Conservation (phyloP, 1,140 invertebrate species). For the Schmidtea mediterranea region DNA sequence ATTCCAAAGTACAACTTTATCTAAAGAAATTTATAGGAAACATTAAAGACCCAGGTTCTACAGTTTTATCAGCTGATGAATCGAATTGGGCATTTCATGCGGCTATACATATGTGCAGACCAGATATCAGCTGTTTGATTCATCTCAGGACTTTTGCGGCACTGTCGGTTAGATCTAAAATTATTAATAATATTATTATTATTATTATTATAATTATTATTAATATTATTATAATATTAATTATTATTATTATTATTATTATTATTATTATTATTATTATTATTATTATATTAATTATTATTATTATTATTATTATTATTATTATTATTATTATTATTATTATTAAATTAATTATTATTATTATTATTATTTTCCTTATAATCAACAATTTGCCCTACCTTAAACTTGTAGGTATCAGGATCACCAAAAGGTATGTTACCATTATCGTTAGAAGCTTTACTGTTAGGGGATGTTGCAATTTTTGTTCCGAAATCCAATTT, state of each 20-base stretch:
- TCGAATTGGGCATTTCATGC: slow-evolving; percentile 65
- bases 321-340: slow-evolving; percentile 5
- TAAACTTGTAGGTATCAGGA: slow-evolving; percentile 40
- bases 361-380: too few species aligned
- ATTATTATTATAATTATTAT: background rate
- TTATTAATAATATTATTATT: too few species aligned
- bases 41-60: slow-evolving; percentile 33
- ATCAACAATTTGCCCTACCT: background rate
- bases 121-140: slow-evolving; percentile 77
- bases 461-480: slow-evolving; percentile 46
- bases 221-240: too few species aligned
- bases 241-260: too few species aligned
- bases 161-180: slow-evolving; percentile 41
- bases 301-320: too few species aligned
- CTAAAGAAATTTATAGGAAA: slow-evolving; percentile 40
- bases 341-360: too few species aligned
- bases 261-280: too few species aligned
- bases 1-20: too few species aligned
- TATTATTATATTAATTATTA: too few species aligned
- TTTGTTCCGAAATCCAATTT: background rate
- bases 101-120: slow-evolving; percentile 74
- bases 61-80: slow-evolving; percentile 49
- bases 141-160: slow-evolving; percentile 68
- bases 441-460: slow-evolving; percentile 57
- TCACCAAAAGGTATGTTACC: slow-evolving; percentile 60